Evolutionary conservation across 1,140 invertebrate genomes (phyloP), one percentile per base, ranked within the genome.

Genomic region (Magallana ariakensis): DNA sequence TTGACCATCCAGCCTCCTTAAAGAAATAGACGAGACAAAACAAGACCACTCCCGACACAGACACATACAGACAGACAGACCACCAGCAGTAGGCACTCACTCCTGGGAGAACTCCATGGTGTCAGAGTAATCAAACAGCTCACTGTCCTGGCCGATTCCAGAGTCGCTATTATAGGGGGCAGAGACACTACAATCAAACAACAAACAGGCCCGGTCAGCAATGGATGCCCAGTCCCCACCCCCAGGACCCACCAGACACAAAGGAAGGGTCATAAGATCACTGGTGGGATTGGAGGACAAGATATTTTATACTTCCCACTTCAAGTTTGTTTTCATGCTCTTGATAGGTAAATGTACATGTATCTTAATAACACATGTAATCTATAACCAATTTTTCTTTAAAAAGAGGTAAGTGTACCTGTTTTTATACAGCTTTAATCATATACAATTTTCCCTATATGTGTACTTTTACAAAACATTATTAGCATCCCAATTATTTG

Each of bases 121-220:
- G 66, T 87, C 87, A 53, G 84, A 83, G 22, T 62, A 62, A 57
- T 88, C 87, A 83, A 88, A 88, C 84, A 88, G 82, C 66, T 82
- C 83, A 80, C 87, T 84, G 66, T 88, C 87, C 19, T 86, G 80
- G 11, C 84, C 87, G 13, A 88, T 88, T 10, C 87, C 87, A 11
- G 87, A 88, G 56, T 88, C 87, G 62, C 83, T 22, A 80, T 82
- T 82, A 84, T 84, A 86, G 8, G 75, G 85, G 53, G 85, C 84
- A 0, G 84, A 85, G 16, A 58, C 60, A 85, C 87, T 88, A 88
- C 60, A 88, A 88, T 55, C 60, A 82, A 83, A 62, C 58, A 87
- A 83, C 80, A 87, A 22, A 81, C 55, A 85, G 33, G 46, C 16
- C 9, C 83, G 46, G 26, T 56, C 54, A 80, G 55, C 19, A 54